Base-by-base conservation (phyloP, 2,113 vertebrate species). In the Lamprotornis superbus region DNA sequence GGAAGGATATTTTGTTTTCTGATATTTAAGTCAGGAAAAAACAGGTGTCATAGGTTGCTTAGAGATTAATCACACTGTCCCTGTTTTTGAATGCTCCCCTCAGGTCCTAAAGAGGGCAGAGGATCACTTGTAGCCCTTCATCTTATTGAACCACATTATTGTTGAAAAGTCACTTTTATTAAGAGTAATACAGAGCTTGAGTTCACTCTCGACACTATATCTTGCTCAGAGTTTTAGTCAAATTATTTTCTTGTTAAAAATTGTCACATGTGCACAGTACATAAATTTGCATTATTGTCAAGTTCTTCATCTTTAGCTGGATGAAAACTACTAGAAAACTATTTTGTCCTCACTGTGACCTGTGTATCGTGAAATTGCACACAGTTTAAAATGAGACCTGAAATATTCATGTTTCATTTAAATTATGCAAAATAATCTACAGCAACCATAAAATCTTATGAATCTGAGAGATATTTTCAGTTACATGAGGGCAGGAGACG, bases 361-460 rank as follows among this genome's bases (percentile, higher is more conserved):
- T 12, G 1, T 28, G 20, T 63, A 16, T n/a, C 82, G 78, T 93
- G 71, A 87, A 91, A 83, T 55, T 21, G 10, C 46, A 44, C 44
- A 37, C 37, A 50, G 44, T 91, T 92, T 89, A 83, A 80, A 89
- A 93, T 83, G 64, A 94, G 16, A 90, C 50, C 10, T 90, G 40
- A 86, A 95, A 94, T 92, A 94, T 79, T 85, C 7, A 86, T 68
- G 9, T 77, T 9, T 83, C 87, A 61, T 91, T 94, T 95, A 86
- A 97, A 96, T 92, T 88, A 93, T 90, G 91, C 64, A 91, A 56
- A 95, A 69, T 80, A 70, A 94, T 82, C 60, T 65, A 86, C 59
- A 91, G 25, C 46, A 61, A 64, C 44, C 57, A 83, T 67, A 75
- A 86, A 96, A 87, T 64, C 73, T 63, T 74, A 73, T 28, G 22